Conservation (phyloP, 2,113 vertebrate species). For the Phylloscopus trochiloides region DNA sequence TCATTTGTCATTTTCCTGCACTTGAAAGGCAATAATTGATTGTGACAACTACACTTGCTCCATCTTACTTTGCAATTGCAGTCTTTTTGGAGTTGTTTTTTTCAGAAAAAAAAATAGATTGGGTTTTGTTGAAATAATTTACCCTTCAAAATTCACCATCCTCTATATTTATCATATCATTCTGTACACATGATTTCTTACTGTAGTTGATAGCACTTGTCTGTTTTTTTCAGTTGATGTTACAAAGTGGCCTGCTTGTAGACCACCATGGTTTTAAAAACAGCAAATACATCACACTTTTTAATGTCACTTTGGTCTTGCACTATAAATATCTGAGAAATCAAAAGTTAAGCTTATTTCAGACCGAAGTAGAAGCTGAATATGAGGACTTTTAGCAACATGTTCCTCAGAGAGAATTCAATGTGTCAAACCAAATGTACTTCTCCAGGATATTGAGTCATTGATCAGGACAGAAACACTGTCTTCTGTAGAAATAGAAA, state of each 20-base stretch:
- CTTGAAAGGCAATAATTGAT: constrained; percentile 56
- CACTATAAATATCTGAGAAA: neutral
- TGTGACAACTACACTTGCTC: constrained; percentile 72
- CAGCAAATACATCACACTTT: neutral
- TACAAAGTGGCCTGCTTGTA: neutral
- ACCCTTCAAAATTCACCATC: neutral
- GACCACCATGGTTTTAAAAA: neutral
- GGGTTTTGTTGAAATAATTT: neutral
- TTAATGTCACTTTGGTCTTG: neutral
- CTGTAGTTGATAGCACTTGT: neutral
- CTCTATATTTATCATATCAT: neutral
- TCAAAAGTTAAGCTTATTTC: neutral
- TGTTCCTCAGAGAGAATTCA: neutral
- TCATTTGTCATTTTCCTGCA: constrained; percentile 67
- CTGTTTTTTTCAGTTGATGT: neutral
- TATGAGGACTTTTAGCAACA: neutral
- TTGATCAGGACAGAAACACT: neutral
- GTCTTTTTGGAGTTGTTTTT: neutral
- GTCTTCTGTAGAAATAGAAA: neutral
- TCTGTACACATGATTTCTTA: neutral
- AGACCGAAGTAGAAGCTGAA: neutral
- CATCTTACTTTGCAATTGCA: neutral
- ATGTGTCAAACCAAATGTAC: neutral
- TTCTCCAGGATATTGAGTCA: neutral
- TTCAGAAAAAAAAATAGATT: neutral